These are phyloP conservation scores for Keiferia lycopersicella DNA, from an alignment of 2,888 invertebrate genomes.

Conservation along the genomic window DNA sequence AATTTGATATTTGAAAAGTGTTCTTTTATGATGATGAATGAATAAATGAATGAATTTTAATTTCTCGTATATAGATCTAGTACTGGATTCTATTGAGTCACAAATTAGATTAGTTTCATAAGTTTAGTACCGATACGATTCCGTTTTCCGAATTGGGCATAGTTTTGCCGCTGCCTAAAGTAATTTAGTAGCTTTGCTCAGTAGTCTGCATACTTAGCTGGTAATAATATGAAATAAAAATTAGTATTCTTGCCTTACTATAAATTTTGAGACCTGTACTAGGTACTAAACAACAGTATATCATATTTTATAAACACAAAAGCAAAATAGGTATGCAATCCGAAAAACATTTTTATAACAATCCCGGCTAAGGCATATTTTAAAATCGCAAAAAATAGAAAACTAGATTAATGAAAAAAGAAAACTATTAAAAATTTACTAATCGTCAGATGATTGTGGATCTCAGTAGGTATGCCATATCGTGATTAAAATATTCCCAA, in stretches of 20 bases:
- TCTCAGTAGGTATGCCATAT: constrained; percentile 72
- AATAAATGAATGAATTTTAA: background rate
- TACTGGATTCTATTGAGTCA: background rate
- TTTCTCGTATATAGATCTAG: background rate
- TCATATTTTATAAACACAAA: too few species aligned
- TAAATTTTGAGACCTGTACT: too few species aligned
- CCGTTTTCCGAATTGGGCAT: background rate
- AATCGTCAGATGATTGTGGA: constrained; percentile 79
- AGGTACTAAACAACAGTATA: too few species aligned
- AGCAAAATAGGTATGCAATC: too few species aligned
- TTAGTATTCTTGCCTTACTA: too few species aligned
- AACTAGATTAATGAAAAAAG: background rate
- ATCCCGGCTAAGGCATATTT: background rate
- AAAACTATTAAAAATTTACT: constrained; percentile 54
- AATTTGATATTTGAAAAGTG: too few species aligned
- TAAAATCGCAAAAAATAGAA: background rate
- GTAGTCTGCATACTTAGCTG: background rate
- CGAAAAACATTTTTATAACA: background rate
- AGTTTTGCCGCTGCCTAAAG: background rate
- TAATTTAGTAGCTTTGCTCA: background rate
- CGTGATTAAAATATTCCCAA: constrained; percentile 61
- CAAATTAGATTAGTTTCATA: background rate
- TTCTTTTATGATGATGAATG: background rate
- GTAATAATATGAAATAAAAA: background rate
- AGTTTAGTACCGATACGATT: background rate